Percentiles rank a stretch among this genome's conserved stretches.
These are phyloP conservation scores for Nomia melanderi DNA, from an alignment of 1,140 invertebrate species.

Conservation along the genomic window DNA sequence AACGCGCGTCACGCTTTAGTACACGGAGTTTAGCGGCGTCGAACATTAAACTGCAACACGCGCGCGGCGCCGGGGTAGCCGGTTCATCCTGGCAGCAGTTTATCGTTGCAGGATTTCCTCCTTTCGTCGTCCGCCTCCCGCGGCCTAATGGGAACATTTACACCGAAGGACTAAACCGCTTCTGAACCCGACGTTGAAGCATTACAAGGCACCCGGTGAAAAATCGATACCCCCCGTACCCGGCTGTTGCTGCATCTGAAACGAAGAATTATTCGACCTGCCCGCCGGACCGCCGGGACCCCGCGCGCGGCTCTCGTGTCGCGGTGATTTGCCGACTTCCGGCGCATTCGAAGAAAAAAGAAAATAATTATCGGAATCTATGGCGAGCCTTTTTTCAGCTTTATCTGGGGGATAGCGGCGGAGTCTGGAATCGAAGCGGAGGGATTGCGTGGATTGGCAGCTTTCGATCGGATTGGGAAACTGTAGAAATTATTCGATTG, in stretches of 20 bases:
- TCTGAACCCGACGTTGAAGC: constrained; percentile 14
- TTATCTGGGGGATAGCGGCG: no score
- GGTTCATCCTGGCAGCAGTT: constrained; percentile 46
- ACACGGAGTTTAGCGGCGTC: constrained; percentile 19
- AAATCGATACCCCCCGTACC: constrained; percentile 39
- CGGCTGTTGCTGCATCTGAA: constrained; percentile 1
- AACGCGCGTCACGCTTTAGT: constrained; percentile 31
- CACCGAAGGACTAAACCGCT: constrained; percentile 43
- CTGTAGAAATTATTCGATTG: no score
- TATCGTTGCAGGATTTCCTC: constrained; percentile 42
- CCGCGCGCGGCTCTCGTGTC: neutral
- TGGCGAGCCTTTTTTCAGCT: no score
- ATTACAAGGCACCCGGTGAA: constrained; percentile 42
- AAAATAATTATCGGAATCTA: no score
- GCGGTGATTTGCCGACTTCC: neutral
- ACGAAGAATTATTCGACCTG: constrained; percentile 2
- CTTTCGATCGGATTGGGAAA: no score
- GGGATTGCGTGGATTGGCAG: no score
- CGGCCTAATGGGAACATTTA: constrained; percentile 39
- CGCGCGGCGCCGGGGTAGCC: neutral
- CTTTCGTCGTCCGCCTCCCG: constrained; percentile 39
- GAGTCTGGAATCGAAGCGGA: no score
- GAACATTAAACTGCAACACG: constrained; percentile 40
- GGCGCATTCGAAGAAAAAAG: neutral
- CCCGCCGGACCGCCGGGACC: neutral